Evolutionary conservation across 2,797 vertebrate species (phyloP).

Genomic region (Lacerta viridis): DNA sequence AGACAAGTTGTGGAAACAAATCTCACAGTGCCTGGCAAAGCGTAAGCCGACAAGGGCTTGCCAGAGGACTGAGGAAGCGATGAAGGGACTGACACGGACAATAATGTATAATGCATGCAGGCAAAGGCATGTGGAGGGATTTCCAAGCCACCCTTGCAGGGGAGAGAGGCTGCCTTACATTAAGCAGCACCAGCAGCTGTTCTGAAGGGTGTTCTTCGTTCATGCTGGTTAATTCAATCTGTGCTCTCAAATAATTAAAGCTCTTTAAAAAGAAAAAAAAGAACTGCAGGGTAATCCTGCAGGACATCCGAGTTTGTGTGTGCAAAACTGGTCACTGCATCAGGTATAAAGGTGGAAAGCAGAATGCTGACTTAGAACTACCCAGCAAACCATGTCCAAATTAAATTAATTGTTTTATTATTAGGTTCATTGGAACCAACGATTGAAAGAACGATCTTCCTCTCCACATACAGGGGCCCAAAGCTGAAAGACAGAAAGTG

Average conservation of each 20-base stretch:
- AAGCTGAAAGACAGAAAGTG: not conserved
- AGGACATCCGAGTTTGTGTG: not conserved
- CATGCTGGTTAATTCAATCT: conserved; percentile 40
- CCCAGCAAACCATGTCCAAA: not conserved
- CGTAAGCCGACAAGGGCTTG: conserved; percentile 48
- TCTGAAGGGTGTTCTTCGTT: conserved; percentile 45
- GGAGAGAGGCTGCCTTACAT: not conserved
- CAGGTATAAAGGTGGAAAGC: not conserved
- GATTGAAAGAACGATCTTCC: not conserved
- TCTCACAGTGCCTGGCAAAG: conserved; percentile 49
- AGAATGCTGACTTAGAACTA: not conserved
- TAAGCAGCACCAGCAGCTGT: not conserved
- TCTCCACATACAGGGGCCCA: too few relatives aligned
- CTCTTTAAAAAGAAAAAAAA: conserved; percentile 47
- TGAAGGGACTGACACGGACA: conserved; percentile 55
- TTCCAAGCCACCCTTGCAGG: not conserved
- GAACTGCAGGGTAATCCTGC: not conserved
- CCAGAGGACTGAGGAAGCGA: conserved; percentile 32
- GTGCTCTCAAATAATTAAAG: conserved; percentile 41
- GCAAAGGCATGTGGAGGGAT: conserved; percentile 32
- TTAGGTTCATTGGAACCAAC: not conserved
- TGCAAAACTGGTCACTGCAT: not conserved
- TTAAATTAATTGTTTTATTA: not conserved
- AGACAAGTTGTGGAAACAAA: conserved; percentile 63
- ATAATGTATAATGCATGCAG: conserved; percentile 34